Conservation (phyloP, 2,797 vertebrate genomes). For the Trachops cirrhosus region DNA sequence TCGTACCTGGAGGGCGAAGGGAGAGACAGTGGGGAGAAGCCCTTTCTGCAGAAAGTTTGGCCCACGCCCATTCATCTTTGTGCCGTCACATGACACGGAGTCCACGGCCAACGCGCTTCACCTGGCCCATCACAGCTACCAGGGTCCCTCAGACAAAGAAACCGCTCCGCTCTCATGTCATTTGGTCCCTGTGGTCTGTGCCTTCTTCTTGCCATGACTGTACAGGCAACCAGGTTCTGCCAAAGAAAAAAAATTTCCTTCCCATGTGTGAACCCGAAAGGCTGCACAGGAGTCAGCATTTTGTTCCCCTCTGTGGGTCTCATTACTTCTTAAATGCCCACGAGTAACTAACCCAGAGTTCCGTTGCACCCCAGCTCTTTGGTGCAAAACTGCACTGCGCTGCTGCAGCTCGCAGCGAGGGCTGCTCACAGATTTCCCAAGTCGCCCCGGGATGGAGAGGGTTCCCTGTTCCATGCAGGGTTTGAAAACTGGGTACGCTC, state of each 20-base stretch:
- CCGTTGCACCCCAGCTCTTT: neutral
- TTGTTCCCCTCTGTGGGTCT: neutral
- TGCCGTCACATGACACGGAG: neutral
- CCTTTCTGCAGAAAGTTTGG: neutral
- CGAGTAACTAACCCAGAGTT: neutral
- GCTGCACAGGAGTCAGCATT: neutral
- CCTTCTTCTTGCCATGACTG: neutral
- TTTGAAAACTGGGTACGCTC: conserved; percentile 34
- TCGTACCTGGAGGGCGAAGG: neutral
- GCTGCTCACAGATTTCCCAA: neutral
- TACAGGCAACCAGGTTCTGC: neutral
- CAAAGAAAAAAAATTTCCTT: neutral
- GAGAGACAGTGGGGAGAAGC: neutral
- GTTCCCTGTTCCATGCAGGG: conserved; percentile 12
- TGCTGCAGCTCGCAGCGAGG: rapidly evolving
- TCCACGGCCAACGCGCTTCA: neutral
- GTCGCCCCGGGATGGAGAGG: neutral
- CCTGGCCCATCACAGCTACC: rapidly evolving
- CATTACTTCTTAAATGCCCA: neutral
- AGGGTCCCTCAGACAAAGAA: neutral
- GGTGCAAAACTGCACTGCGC: rapidly evolving
- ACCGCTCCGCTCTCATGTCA: neutral
- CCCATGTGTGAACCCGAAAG: neutral
- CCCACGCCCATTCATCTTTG: neutral
- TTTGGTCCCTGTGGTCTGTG: too few relatives aligned